A percentile compares a stretch with the other conserved stretches of the same genome.
These are phyloP conservation scores for Epinephelus malabaricus DNA, from an alignment of 2,797 vertebrate genomes.

Conservation along the genomic window DNA sequence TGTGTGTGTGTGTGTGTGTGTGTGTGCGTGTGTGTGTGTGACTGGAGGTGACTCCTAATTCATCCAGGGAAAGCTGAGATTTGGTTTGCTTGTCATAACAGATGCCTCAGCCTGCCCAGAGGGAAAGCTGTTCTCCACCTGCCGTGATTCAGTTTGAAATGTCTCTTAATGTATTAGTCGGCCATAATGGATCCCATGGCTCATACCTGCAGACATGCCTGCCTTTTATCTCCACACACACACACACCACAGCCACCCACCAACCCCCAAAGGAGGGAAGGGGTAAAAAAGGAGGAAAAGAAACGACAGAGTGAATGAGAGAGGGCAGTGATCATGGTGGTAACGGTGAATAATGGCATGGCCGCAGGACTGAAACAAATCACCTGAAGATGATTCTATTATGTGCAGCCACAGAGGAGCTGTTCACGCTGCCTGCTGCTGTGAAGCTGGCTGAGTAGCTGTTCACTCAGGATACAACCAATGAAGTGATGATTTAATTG, in stretches of 20 bases:
- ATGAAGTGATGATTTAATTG: conserved; percentile 51
- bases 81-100: conserved; percentile 79
- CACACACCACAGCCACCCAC: conserved; percentile 21
- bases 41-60: conserved; percentile 71
- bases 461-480: conserved; percentile 28
- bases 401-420: conserved; percentile 55
- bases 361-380: conserved; percentile 67
- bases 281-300: conserved; percentile 1
- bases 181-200: conserved; percentile 74
- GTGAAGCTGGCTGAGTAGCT: conserved; percentile 31
- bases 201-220: conserved; percentile 69
- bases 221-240: conserved; percentile 47
- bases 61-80: conserved; percentile 68
- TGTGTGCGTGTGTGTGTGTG: conserved; percentile 39
- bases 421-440: conserved; percentile 24
- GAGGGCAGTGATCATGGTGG: conserved; percentile 45
- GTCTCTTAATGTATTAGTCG: conserved; percentile 76
- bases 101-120: conserved; percentile 60
- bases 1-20: conserved; percentile 26
- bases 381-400: conserved; percentile 73
- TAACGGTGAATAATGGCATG: conserved; percentile 63
- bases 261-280: neutral
- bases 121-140: conserved; percentile 69
- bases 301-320: conserved; percentile 29
- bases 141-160: conserved; percentile 77